Conservation (phyloP, 2,113 vertebrate species). For the Rhea americana region DNA sequence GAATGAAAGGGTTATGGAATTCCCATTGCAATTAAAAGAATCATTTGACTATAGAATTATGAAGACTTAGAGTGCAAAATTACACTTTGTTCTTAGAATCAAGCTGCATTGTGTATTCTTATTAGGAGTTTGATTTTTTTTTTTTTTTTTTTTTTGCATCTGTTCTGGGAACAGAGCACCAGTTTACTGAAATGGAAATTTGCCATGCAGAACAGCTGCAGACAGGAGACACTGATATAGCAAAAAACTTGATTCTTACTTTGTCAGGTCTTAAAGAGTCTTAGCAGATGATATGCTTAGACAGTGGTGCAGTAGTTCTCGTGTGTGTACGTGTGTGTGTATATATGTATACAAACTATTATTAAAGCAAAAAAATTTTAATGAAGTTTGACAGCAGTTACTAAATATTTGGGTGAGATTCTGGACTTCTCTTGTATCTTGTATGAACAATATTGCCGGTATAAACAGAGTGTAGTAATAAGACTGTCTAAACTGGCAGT, state of each 20-base stretch:
- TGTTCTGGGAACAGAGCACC: slow-evolving; percentile 30
- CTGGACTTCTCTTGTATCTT: background rate
- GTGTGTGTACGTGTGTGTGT: background rate
- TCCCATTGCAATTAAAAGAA: slow-evolving; percentile 14
- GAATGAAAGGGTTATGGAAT: background rate
- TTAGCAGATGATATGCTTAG: background rate
- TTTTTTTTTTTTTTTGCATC: slow-evolving; percentile 33
- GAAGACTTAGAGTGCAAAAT: background rate
- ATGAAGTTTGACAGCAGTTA: background rate
- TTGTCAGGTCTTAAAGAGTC: background rate
- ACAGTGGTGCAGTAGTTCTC: background rate
- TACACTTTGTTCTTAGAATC: slow-evolving; percentile 38
- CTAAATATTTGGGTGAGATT: background rate
- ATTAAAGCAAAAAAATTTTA: background rate
- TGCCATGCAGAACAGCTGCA: slow-evolving; percentile 45
- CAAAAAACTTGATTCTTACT: background rate
- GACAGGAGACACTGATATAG: slow-evolving; percentile 1
- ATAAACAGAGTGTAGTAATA: background rate
- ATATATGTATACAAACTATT: background rate
- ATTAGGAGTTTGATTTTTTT: slow-evolving; percentile 25
- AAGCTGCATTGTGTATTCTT: slow-evolving; percentile 30
- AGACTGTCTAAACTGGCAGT: background rate
- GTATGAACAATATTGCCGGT: fast-evolving
- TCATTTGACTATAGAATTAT: slow-evolving; percentile 10
- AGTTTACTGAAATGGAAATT: slow-evolving; percentile 33